These are phyloP conservation scores for Agapornis canus DNA, from an alignment of 2,797 vertebrate species.

Conservation along the genomic window DNA sequence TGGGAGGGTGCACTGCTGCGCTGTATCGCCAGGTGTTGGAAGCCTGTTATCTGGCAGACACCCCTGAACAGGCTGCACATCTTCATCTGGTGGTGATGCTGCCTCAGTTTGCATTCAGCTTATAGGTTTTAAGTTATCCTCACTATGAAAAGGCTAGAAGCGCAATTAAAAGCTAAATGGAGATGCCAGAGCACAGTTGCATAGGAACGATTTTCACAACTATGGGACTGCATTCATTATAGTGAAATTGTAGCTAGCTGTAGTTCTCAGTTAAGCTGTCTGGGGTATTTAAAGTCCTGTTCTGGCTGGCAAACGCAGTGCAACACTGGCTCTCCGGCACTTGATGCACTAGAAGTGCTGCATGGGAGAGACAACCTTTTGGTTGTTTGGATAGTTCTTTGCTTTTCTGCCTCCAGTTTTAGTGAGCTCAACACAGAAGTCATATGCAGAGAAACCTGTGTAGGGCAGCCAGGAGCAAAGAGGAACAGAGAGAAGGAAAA, in stretches of 20 bases:
- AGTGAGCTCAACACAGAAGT: background rate
- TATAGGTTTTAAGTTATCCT: background rate
- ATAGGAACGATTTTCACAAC: background rate
- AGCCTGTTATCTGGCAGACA: accelerated
- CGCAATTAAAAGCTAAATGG: background rate
- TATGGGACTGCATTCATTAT: background rate
- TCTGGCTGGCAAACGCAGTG: background rate
- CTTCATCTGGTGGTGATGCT: background rate
- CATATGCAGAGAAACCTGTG: accelerated
- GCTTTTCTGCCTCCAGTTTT: background rate
- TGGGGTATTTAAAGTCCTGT: background rate
- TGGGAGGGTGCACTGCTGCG: background rate
- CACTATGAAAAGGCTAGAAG: background rate
- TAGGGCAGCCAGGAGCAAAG: background rate
- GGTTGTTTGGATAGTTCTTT: background rate
- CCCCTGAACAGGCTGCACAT: background rate
- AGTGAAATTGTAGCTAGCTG: background rate
- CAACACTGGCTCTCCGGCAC: background rate
- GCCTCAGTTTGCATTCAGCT: background rate
- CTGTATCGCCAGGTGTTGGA: background rate
- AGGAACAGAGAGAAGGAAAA: background rate
- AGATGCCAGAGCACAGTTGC: background rate
- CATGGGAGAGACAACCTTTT: background rate
- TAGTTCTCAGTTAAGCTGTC: background rate
- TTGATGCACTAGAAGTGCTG: background rate